A percentile compares a stretch with the other conserved stretches of the same genome.
These are phyloP conservation scores for Lindbergichthys nudifrons DNA, from an alignment of 2,797 vertebrate genomes.

Conservation along the genomic window DNA sequence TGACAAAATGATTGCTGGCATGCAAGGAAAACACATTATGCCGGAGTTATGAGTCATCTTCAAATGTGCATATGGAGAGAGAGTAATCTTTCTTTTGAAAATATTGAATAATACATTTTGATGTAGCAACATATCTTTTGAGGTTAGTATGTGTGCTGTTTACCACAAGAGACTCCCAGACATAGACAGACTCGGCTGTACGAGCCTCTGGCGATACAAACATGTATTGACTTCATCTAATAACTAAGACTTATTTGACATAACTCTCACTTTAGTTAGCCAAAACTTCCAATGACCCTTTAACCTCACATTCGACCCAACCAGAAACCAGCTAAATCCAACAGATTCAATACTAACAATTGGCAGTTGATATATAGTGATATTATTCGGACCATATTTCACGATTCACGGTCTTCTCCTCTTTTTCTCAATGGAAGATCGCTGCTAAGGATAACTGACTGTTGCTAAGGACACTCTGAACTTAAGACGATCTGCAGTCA, in stretches of 20 bases:
- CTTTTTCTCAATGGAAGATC: too few species aligned
- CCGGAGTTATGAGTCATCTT: conserved; percentile 26
- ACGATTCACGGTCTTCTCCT: too few species aligned
- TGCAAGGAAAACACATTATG: conserved; percentile 22
- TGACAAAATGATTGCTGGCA: conserved; percentile 45
- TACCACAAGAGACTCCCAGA: neutral
- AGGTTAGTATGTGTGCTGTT: neutral
- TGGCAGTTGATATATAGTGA: neutral
- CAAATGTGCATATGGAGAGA: conserved; percentile 11
- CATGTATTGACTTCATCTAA: neutral
- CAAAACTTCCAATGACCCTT: neutral
- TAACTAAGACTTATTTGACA: neutral
- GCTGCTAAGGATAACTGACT: too few species aligned
- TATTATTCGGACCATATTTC: too few species aligned
- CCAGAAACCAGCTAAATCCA: neutral
- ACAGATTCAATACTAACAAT: neutral
- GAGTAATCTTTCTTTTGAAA: conserved; percentile 21
- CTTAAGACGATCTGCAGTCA: too few species aligned
- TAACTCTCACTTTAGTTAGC: neutral
- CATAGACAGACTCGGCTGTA: neutral
- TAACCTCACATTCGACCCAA: neutral
- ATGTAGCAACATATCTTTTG: neutral
- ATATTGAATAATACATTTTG: conserved; percentile 23
- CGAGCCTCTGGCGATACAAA: neutral
- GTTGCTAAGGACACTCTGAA: too few species aligned